Evolutionary conservation across 2,888 invertebrate species (phyloP).

Genomic region (Ptychoptera contaminata): DNA sequence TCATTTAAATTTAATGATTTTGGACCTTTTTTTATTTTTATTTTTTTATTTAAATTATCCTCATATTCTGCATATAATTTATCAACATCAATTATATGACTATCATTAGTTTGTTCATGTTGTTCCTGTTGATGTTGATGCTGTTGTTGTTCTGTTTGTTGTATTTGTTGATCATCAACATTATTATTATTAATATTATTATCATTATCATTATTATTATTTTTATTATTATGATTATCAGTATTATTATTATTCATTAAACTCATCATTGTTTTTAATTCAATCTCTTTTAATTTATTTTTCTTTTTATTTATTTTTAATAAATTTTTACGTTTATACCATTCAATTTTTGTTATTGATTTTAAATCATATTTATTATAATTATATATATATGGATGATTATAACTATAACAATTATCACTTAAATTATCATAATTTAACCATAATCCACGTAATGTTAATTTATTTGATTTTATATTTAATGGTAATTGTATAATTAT

Average conservation of each 20-base stretch:
- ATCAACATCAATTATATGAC: conserved; percentile 27
- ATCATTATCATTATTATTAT: too few species aligned
- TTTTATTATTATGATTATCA: too few species aligned
- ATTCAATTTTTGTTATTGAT: conserved; percentile 23
- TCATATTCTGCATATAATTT: conserved; percentile 29
- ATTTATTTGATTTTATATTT: conserved; percentile 27
- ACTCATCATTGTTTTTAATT: too few species aligned
- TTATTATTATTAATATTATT: too few species aligned
- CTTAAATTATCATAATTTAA: conserved; percentile 38
- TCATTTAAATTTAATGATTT: conserved; percentile 29
- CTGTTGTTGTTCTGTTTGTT: too few species aligned
- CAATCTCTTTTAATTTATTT: too few species aligned
- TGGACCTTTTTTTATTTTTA: conserved; percentile 23
- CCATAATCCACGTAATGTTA: conserved; percentile 34
- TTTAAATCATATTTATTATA: conserved; percentile 5
- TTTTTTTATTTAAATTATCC: conserved; percentile 23
- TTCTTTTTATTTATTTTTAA: too few species aligned
- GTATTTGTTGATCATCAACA: too few species aligned
- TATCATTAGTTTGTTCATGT: too few species aligned
- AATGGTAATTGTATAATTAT: conserved; percentile 32
- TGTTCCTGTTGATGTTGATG: too few species aligned
- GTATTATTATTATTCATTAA: too few species aligned
- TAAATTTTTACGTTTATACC: conserved; percentile 30
- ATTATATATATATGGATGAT: conserved; percentile 18
- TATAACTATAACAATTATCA: conserved; percentile 29